Conservation (phyloP, 2,888 invertebrate species). For the Crepidodera aurea region DNA sequence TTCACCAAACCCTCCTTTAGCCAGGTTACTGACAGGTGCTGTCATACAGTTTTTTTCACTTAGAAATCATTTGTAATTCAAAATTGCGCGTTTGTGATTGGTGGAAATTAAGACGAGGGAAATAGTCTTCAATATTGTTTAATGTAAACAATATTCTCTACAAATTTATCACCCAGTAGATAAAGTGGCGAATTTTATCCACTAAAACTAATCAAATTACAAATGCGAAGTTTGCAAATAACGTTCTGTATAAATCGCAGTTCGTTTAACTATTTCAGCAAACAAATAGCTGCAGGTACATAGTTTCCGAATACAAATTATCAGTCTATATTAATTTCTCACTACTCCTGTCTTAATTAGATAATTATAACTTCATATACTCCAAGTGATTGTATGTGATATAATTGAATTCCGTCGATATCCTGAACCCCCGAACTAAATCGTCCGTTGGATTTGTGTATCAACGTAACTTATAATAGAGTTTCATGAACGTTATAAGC, state of each 20-base stretch:
- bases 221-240: not conserved
- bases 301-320: not conserved
- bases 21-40: no score
- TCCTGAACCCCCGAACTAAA: conserved; percentile 1
- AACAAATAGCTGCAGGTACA: not conserved
- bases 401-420: conserved; percentile 10
- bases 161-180: no score
- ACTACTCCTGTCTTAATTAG: conserved; percentile 6
- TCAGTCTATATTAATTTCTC: not conserved
- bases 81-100: no score
- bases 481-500: conserved; percentile 22
- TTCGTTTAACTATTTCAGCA: not conserved
- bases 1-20: no score
- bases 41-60: no score
- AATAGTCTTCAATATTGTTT: no score
- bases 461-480: conserved; percentile 23
- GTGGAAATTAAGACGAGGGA: no score
- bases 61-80: no score
- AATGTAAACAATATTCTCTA: no score
- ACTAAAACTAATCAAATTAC: not conserved
- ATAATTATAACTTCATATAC: conserved; percentile 14
- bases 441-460: conserved; percentile 21
- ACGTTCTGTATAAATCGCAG: not conserved
- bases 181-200: no score
- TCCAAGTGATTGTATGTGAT: conserved; percentile 8